Conservation (phyloP, 2,797 vertebrate genomes). For the Spheniscus humboldti region DNA sequence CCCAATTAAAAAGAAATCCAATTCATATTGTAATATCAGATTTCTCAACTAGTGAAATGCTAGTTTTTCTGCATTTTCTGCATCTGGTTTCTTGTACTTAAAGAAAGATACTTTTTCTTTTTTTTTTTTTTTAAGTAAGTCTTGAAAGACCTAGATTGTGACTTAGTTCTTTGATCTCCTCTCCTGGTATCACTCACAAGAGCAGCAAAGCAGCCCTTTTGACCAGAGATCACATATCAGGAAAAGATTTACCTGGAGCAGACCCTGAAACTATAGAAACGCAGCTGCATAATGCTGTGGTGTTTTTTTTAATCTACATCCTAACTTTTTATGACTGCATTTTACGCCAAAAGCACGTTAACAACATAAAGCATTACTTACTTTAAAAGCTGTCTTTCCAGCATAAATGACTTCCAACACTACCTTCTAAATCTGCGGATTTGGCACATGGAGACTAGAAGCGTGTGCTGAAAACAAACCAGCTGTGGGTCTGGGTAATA, state of each 20-base stretch:
- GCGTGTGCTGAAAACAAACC: not conserved
- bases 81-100: not conserved
- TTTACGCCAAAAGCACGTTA: not conserved
- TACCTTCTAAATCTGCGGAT: not conserved
- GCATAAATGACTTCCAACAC: not conserved
- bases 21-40: not conserved
- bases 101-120: not conserved
- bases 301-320: not conserved
- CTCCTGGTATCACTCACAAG: not conserved
- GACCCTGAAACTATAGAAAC: not conserved
- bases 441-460: not conserved
- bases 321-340: not conserved
- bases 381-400: not conserved
- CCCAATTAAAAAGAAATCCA: not conserved
- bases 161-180: not conserved
- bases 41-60: not conserved
- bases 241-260: not conserved
- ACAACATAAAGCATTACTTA: not conserved
- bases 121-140: not conserved
- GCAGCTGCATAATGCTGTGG: not conserved
- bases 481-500: not conserved
- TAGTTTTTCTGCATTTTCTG: not conserved
- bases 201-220: not conserved
- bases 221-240: not conserved
- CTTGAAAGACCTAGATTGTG: not conserved